Conservation (phyloP, 2,888 invertebrate species). For the Tryphoninae sp. region DNA sequence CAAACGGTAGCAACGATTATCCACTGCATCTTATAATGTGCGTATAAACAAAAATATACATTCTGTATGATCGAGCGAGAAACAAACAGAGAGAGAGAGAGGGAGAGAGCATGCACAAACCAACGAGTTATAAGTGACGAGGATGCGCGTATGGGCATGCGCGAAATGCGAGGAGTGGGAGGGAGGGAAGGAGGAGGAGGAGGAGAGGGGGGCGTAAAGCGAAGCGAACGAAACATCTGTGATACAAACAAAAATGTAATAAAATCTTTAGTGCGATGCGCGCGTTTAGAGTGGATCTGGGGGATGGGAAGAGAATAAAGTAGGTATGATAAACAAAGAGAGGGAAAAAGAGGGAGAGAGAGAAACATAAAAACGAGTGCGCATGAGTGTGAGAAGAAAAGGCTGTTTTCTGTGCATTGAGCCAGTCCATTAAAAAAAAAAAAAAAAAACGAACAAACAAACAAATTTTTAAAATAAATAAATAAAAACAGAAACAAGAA, state of each 20-base stretch:
- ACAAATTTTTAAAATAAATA: conserved; percentile 36
- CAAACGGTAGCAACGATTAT: conserved; percentile 39
- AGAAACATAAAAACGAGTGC: conserved; percentile 48
- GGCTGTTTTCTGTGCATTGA: conserved; percentile 66
- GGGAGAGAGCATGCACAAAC: conserved; percentile 40
- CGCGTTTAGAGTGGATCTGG: conserved; percentile 55
- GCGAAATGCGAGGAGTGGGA: conserved; percentile 20
- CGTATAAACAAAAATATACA: conserved; percentile 32
- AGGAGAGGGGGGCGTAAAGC: conserved; percentile 63
- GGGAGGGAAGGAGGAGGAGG: conserved; percentile 2
- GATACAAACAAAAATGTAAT: conserved; percentile 74
- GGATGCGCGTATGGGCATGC: conserved; percentile 60
- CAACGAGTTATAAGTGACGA: not conserved
- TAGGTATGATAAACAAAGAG: conserved; percentile 52
- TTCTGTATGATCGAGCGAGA: conserved; percentile 54
- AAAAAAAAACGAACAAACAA: conserved; percentile 7
- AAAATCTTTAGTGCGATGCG: conserved; percentile 70
- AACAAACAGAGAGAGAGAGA: conserved; percentile 14
- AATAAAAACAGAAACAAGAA: not conserved
- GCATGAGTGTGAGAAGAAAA: conserved; percentile 63
- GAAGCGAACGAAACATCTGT: conserved; percentile 82
- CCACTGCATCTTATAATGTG: conserved; percentile 47
- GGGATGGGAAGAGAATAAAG: conserved; percentile 29
- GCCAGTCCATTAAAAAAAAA: conserved; percentile 61
- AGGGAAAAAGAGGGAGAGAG: conserved; percentile 57